Evolutionary conservation across 2,888 invertebrate species (phyloP), one percentile per base, ranked within the genome.

Genomic region (Formica aserva): DNA sequence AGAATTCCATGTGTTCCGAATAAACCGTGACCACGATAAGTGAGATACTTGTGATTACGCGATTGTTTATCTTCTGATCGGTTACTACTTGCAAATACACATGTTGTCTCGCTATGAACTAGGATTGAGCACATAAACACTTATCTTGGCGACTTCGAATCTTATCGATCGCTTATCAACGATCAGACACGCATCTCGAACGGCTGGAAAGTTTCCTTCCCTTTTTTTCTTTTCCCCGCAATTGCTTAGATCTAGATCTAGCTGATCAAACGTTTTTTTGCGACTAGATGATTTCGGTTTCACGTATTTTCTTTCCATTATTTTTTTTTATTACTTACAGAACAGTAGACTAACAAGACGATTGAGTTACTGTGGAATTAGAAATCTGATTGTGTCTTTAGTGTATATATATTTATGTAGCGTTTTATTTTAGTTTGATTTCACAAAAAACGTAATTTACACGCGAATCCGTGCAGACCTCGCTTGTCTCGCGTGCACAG

Each of bases 51-150:
- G 62, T 67, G 75, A 76, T 66, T 67, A 72, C 45, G 41, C 85
- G 83, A 82, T 84, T 67, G 45, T 75, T 67, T 78, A 45, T 85
- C 15, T 62, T 85, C 60, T 55, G 77, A 71, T 80, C 76, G 77
- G 78, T 76, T 82, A 67, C 83, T 74, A 80, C 74, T 83, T 80
- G 78, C 80, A 87, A 35, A 60, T 85, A 82, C 63, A 82, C 65
- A 18, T 18, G n/a, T n/a, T n/a, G 52, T 52, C 8, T 78, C 83
- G 81, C 91, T 92, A 92, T 75, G 65, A 90, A 91, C 91, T 92
- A 92, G 86, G 86, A 92, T 92, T 92, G 92, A 92, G 93, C 92
- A 92, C 91, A 89, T 89, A 91, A 89, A 91, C 85, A 88, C 86
- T 65, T 86, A 90, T 85, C 81, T 74, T 63, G 65, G 76, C 78